Conservation (phyloP, 2,113 vertebrate genomes). For the Vulpes vulpes region DNA sequence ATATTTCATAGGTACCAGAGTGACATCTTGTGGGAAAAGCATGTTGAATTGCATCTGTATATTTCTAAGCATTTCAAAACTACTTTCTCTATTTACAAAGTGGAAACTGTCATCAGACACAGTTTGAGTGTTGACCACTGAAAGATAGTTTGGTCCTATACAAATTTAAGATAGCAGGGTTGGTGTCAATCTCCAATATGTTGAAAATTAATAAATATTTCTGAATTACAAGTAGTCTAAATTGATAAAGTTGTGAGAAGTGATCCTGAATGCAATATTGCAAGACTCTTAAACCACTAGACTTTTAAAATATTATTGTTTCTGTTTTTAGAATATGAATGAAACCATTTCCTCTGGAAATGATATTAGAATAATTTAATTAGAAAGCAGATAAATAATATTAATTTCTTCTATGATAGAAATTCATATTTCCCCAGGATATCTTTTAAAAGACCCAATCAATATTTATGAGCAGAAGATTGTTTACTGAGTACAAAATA, state of each 20-base stretch:
- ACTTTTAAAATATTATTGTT: neutral
- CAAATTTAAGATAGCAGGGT: neutral
- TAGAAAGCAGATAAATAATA: neutral
- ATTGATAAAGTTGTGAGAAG: neutral
- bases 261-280: neutral
- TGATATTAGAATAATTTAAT: constrained; percentile 12
- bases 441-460: neutral
- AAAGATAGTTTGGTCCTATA: neutral
- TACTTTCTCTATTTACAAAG: constrained; percentile 18
- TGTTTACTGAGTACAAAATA: neutral
- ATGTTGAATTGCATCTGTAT: neutral
- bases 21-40: constrained; percentile 79
- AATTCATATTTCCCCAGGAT: neutral
- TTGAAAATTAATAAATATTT: constrained; percentile 53
- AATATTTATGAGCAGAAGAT: neutral
- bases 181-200: neutral
- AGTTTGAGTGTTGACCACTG: neutral
- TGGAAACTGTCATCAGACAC: neutral
- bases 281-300: neutral
- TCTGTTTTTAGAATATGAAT: neutral
- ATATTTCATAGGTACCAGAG: constrained; percentile 70
- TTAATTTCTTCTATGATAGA: neutral
- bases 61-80: constrained; percentile 26
- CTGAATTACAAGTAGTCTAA: constrained; percentile 13
- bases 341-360: neutral